Base-by-base conservation (phyloP, 2,888 invertebrate species). In the Eupithecia abbreviata region DNA sequence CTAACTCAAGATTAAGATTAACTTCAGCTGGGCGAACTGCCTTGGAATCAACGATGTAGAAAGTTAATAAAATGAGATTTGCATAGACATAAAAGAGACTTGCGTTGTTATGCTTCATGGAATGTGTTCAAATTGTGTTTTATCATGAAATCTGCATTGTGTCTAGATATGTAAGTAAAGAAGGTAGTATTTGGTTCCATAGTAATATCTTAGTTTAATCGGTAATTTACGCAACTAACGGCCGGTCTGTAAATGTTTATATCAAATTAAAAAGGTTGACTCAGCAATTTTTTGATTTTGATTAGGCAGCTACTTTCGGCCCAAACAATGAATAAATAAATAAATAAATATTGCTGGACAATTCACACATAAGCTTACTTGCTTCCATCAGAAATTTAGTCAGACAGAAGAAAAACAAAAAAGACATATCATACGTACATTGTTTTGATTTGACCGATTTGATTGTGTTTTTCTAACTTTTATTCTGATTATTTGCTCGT, bases 21-120 rank as follows among this genome's bases (percentile, higher is more conserved):
- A 30, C 10, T 18, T 43, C 43, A 43, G 66, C 2, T 42, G 15
- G 42, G 45, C 10, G 10, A n/a, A 43, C 67, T 68, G 69, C 30
- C 47, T 18, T 47, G 47, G 10, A 69, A 69, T 77, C 66, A 80
- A 80, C 81, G 81, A 77, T 82, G 77, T 82, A 76, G 75, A 75
- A 76, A 69, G 73, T 74, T 77, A 66, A 66, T 68, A 43, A 43
- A 68, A 68, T 45, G 15, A 45, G 9, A 68, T 68, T 68, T 43
- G 42, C 67, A 68, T 68, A 67, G 15, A n/a, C 43, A 76, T 81
- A 83, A 83, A 85, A 81, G 79, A 73, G 78, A 83, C 86, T 82
- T 84, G 82, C 85, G 76, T 72, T 67, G 18, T 66, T 80, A 72
- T 73, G 80, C 43, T 76, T 69, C 76, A 80, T 84, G 68, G 80